Percentiles rank a stretch among this genome's conserved stretches.
Conservation (phyloP, 2,888 invertebrate species). For the Sussaba pulchella region DNA sequence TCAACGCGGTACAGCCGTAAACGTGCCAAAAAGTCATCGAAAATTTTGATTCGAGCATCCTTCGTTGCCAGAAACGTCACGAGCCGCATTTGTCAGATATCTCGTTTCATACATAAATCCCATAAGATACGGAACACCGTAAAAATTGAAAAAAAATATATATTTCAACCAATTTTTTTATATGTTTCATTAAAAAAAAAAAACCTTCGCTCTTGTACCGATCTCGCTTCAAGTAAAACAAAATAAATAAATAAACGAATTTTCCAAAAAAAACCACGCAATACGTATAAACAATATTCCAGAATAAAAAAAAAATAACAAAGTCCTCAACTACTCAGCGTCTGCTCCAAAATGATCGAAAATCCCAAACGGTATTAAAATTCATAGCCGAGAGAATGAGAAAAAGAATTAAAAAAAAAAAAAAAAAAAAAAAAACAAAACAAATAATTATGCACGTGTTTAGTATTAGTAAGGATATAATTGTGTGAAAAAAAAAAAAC, state of each 20-base stretch:
- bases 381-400: constrained; percentile 61
- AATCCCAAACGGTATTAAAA: constrained; percentile 73
- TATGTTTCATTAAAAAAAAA: too few species aligned
- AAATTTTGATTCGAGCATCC: too few species aligned
- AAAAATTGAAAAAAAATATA: too few species aligned
- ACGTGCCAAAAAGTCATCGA: too few species aligned
- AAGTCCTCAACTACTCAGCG: constrained; percentile 69
- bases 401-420: constrained; percentile 31
- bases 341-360: constrained; percentile 74
- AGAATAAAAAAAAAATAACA: constrained; percentile 41
- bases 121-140: too few species aligned
- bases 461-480: constrained; percentile 78
- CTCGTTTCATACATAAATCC: too few species aligned
- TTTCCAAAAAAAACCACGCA: constrained; percentile 18
- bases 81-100: too few species aligned
- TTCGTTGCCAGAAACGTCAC: too few species aligned
- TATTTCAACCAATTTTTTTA: too few species aligned
- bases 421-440: constrained; percentile 55
- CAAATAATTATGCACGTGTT: constrained; percentile 78
- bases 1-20: too few species aligned
- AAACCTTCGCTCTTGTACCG: too few species aligned
- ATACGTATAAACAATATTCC: constrained; percentile 65
- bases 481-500: constrained; percentile 70
- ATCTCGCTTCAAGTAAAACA: too few species aligned
- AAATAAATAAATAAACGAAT: constrained; percentile 5